Conservation (phyloP, 2,888 invertebrate genomes). For the Eupithecia pulchellata region DNA sequence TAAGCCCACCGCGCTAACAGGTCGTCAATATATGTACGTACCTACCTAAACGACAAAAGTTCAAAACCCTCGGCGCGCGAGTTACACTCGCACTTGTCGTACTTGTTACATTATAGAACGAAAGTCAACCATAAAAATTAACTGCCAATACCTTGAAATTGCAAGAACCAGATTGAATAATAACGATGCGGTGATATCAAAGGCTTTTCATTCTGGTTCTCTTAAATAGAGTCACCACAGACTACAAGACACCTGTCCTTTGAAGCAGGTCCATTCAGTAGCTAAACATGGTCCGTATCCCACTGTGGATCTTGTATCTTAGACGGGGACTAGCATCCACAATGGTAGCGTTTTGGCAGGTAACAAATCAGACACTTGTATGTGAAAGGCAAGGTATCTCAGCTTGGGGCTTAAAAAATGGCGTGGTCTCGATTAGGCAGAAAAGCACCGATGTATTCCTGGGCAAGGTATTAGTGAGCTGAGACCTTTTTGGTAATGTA, state of each 20-base stretch:
- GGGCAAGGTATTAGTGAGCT: no score
- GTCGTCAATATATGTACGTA: no score
- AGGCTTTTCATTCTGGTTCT: background rate
- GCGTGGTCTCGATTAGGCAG: no score
- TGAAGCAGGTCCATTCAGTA: background rate
- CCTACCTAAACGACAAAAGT: no score
- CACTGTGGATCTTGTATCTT: background rate
- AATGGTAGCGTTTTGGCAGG: background rate
- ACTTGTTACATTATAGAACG: no score
- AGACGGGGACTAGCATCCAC: background rate
- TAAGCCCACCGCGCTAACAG: no score
- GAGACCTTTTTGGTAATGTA: no score
- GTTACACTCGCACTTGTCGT: no score
- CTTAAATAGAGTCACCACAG: slow-evolving; percentile 9
- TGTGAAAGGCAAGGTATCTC: no score
- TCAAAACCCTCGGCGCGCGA: no score
- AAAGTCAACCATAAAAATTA: background rate
- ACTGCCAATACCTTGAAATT: background rate
- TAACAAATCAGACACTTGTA: background rate
- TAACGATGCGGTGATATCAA: background rate
- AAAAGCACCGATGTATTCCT: no score
- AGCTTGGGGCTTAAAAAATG: no score
- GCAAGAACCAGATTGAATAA: background rate
- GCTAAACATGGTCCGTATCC: background rate
- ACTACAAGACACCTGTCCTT: slow-evolving; percentile 5